Base-by-base conservation (phyloP, 1,140 invertebrate species). In the Cydia strobilella region DNA sequence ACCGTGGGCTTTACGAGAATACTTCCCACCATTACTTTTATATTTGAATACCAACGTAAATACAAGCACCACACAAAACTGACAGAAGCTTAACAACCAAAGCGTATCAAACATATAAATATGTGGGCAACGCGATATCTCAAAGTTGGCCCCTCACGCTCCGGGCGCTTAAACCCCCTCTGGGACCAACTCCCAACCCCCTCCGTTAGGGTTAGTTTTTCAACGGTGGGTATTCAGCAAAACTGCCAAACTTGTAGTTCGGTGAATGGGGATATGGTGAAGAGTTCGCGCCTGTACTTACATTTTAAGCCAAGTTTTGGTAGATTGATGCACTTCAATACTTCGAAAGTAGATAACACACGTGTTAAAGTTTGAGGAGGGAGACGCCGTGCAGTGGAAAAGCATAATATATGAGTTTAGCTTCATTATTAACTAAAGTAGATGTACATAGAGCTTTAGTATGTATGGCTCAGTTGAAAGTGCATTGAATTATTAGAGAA, bases 91-190 rank as follows among this genome's bases (percentile, higher is more conserved):
- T 7, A 10, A 59, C 20, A 10, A 59, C 20, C 7, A 59, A 10
- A 59, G n/a, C 54, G 20, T 23, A 59, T 9, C 54, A 23, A 59
- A 59, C 54, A 59, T 51, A 66, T 35, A 69, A 69, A 69, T 69
- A 39, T 69, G 31, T 69, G 27, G 65, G 31, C n/a, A 69, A 39
- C 31, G 65, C 65, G 65, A 69, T 69, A 69, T 69, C 65, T 69
- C 7, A 69, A 69, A 35, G 65, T 69, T 69, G 7, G 65, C 65
- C 65, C 65, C 65, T 39, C 31, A 18, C 65, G 65, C 65, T 39
- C 31, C 65, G 35, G 27, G 27, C 65, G 65, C 63, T 65, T 25
- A 31, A 65, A 31, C 27, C 18, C 65, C 65, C 65, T 69, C 31
- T 9, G 65, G 65, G 65, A 31, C 63, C 20, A 63, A 63, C 63